phyloP scores from a whole-genome alignment of 1,140 invertebrate genomes.

The Colletes gigas region DNA sequence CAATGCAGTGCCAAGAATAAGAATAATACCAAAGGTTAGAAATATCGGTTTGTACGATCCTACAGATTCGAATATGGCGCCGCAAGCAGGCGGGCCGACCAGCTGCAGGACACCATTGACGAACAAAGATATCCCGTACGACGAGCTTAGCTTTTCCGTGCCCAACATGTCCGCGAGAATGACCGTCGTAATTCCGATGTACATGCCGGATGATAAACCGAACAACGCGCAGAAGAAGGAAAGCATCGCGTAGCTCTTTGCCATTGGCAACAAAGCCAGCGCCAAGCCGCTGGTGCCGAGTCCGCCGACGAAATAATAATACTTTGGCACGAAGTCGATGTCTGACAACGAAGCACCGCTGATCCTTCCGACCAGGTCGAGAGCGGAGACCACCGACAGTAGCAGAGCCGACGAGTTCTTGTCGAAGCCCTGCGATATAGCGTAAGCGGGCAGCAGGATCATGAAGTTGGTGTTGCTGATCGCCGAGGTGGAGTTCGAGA shows the following conservation, averaged over 20 bases:
- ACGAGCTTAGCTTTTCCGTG: constrained; percentile 88
- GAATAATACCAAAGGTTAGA: constrained; percentile 85
- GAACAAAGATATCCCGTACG: constrained; percentile 91
- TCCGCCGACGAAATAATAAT: constrained; percentile 90
- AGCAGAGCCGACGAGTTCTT: constrained; percentile 86
- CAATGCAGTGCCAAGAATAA: constrained; percentile 86
- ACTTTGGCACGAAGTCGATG: constrained; percentile 87
- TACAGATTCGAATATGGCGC: constrained; percentile 84
- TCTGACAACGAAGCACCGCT: constrained; percentile 91
- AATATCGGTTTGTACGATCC: constrained; percentile 86
- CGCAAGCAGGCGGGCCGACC: constrained; percentile 88
- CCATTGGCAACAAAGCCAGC: constrained; percentile 86
- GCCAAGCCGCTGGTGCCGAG: constrained; percentile 89
- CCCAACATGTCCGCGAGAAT: constrained; percentile 91
- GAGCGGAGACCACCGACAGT: constrained; percentile 88
- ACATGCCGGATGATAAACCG: constrained; percentile 89
- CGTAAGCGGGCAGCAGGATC: constrained; percentile 89
- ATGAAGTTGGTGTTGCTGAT: constrained; percentile 93
- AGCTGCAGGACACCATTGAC: constrained; percentile 90
- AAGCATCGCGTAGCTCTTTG: constrained; percentile 82
- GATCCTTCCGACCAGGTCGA: constrained; percentile 90
- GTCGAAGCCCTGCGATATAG: constrained; percentile 85
- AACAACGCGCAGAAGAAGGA: constrained; percentile 87
- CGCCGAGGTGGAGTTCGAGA: constrained; percentile 90
- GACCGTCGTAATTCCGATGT: constrained; percentile 90